phyloP scores from a whole-genome alignment of 2,888 invertebrate species.

The Cerastoderma edule region DNA sequence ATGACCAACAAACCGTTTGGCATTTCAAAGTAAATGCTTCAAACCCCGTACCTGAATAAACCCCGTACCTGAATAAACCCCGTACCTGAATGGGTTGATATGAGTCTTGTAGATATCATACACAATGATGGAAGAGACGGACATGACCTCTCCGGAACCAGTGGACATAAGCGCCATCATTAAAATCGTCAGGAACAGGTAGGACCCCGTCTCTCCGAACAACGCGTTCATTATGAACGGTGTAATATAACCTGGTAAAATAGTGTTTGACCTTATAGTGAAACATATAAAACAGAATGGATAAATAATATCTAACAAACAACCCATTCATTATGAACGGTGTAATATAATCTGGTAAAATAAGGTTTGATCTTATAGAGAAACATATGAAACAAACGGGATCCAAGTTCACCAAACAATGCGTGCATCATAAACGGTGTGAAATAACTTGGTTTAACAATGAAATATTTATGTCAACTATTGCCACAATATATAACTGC shows the following conservation, averaged over 20 bases:
- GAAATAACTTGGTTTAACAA: conserved; percentile 59
- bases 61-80: too few relatives aligned
- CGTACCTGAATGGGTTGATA: conserved; percentile 65
- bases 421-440: conserved; percentile 57
- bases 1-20: too few relatives aligned
- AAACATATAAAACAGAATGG: too few relatives aligned
- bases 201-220: conserved; percentile 54
- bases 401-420: too few relatives aligned
- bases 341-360: conserved; percentile 63
- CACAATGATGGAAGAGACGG: conserved; percentile 64
- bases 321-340: conserved; percentile 55
- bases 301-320: too few relatives aligned
- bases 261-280: too few relatives aligned
- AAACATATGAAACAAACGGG: too few relatives aligned
- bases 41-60: neutral
- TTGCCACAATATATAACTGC: too few relatives aligned
- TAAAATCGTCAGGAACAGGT: conserved; percentile 59
- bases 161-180: conserved; percentile 67
- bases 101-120: conserved; percentile 71
- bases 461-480: too few relatives aligned
- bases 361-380: too few relatives aligned
- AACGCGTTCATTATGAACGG: conserved; percentile 56
- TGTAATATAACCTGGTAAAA: conserved; percentile 63
- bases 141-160: conserved; percentile 70
- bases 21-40: too few relatives aligned